A percentile compares a stretch with the other conserved stretches of the same genome.
Conservation (phyloP, 2,113 vertebrate species). For the Motacilla alba region DNA sequence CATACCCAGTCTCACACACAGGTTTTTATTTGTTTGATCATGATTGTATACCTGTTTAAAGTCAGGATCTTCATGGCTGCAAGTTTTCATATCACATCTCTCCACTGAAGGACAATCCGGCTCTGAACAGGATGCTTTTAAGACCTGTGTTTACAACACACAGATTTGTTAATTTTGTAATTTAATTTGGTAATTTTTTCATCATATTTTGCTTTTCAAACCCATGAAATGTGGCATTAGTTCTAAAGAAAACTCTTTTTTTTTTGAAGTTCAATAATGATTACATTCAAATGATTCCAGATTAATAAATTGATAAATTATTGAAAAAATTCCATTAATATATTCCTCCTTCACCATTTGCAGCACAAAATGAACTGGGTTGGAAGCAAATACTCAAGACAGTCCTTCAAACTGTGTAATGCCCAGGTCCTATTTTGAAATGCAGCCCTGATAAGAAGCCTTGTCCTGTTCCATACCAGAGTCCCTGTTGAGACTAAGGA, state of each 20-base stretch:
- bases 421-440: neutral
- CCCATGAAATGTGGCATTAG: neutral
- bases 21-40: neutral
- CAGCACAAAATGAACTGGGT: neutral
- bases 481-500: neutral
- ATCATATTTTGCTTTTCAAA: neutral
- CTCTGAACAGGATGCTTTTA: conserved; percentile 21
- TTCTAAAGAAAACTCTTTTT: neutral
- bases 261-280: neutral
- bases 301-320: neutral
- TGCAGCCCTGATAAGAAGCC: neutral
- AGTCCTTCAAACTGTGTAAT: neutral
- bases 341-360: neutral
- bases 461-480: neutral
- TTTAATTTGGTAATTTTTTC: neutral
- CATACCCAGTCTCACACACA: neutral
- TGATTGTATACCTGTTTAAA: conserved; percentile 18
- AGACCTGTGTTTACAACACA: conserved; percentile 22
- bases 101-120: neutral
- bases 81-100: neutral
- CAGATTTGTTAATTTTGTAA: neutral
- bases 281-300: neutral
- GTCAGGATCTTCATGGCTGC: neutral
- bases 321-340: neutral
- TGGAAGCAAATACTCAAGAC: neutral